Conservation (phyloP, 1,140 invertebrate species). For the Papilio xuthus region DNA sequence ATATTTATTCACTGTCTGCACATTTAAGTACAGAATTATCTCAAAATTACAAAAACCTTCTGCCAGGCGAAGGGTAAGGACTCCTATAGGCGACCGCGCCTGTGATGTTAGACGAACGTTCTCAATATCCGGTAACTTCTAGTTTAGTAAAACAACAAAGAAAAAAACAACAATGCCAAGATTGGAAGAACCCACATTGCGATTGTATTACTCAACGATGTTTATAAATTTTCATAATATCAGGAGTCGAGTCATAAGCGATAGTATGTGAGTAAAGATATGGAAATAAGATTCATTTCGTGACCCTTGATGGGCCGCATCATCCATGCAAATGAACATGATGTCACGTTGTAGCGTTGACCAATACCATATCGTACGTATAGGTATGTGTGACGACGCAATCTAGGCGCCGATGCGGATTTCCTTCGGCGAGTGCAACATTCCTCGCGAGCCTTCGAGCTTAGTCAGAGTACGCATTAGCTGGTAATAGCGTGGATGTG, state of each 20-base stretch:
- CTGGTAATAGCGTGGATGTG: slow-evolving; percentile 48
- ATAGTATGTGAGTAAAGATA: slow-evolving; percentile 31
- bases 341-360: slow-evolving; percentile 65
- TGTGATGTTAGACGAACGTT: not conserved
- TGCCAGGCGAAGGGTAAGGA: not conserved
- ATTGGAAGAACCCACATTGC: slow-evolving; percentile 20
- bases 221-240: not conserved
- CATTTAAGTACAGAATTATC: not conserved
- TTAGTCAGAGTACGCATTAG: slow-evolving; percentile 62
- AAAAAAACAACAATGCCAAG: slow-evolving; percentile 16
- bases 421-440: slow-evolving; percentile 72
- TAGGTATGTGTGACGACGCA: slow-evolving; percentile 53
- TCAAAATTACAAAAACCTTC: not conserved
- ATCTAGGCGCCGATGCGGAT: slow-evolving; percentile 71
- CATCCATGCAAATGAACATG: slow-evolving; percentile 65
- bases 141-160: not conserved
- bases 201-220: slow-evolving; percentile 19
- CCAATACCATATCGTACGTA: slow-evolving; percentile 50
- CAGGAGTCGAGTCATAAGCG: not conserved
- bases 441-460: slow-evolving; percentile 61
- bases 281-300: slow-evolving; percentile 45
- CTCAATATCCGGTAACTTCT: not conserved
- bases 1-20: slow-evolving; percentile 19
- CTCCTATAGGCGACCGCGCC: not conserved
- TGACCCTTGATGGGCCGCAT: slow-evolving; percentile 52